Base-by-base conservation (phyloP, 1,140 invertebrate genomes). In the Chelonus insularis region DNA sequence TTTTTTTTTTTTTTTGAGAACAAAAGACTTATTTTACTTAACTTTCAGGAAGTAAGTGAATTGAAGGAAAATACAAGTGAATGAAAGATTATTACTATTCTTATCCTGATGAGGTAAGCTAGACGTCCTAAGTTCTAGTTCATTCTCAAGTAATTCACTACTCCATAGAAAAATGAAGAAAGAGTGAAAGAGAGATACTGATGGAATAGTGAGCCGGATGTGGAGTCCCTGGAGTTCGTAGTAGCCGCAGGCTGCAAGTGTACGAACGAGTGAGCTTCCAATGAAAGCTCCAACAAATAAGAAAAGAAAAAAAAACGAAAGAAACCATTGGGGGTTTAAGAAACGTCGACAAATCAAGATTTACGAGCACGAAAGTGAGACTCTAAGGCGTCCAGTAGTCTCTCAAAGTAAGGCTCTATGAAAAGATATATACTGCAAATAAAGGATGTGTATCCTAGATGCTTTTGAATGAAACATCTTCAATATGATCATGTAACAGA, bases 261-360 rank as follows among this genome's bases (percentile, higher is more conserved):
- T 25, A 34, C 48, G 25, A 51, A 34, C n/a, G 12, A 51, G 29
- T 16, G 6, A 32, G 25, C 25, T 34, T 34, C 12, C 23, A 32
- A 51, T 34, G 25, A 32, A 51, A 51, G 29, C 14, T 18, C 4
- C 2, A 9, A 34, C 25, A 36, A 34, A 51, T 34, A 16, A 9
- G 14, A 51, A 32, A 47, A 9, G 7, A n/a, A 48, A 57, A 2
- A 58, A 16, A n/a, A 34, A 12, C 29, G 9, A 32, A 51, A n/a
- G 1, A 3, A 9, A 12, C 25, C 21, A 25, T 16, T 8, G 57
- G 50, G 64, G 60, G 64, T 41, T 64, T 57, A 63, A 65, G 68
- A 66, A 70, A 68, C 43, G 60, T 68, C 62, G 70, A 70, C 67
- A 73, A 74, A 74, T 74, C 65, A 68, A 69, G 68, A 74, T 74